These are phyloP conservation scores for Biston stratarius DNA, from an alignment of 2,888 invertebrate species.

Conservation along the genomic window DNA sequence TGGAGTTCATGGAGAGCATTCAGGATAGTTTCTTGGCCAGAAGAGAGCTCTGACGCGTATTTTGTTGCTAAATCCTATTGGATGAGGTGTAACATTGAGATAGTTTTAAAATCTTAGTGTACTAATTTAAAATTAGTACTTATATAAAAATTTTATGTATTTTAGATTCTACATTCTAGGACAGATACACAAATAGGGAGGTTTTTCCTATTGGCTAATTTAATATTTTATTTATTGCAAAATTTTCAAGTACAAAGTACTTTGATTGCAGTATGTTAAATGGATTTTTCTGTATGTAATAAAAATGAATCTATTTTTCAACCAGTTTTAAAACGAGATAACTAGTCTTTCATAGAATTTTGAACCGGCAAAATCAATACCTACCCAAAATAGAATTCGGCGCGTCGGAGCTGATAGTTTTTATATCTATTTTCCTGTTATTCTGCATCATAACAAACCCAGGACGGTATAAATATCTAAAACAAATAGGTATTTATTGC, in stretches of 20 bases:
- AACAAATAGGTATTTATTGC: background rate
- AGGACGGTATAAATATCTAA: conserved; percentile 8
- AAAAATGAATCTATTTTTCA: too few relatives aligned
- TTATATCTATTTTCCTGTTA: conserved; percentile 11
- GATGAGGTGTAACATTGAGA: background rate
- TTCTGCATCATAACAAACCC: background rate
- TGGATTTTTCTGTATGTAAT: too few relatives aligned
- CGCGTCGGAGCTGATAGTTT: background rate
- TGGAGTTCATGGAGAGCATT: conserved; percentile 88
- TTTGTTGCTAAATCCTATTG: conserved; percentile 87
- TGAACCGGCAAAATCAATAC: background rate
- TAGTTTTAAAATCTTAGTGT: background rate
- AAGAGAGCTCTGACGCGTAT: conserved; percentile 84
- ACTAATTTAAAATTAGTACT: too few relatives aligned
- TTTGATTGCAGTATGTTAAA: too few relatives aligned
- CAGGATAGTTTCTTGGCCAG: conserved; percentile 81
- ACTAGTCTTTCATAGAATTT: too few relatives aligned
- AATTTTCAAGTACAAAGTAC: too few relatives aligned
- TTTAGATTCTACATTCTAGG: too few relatives aligned
- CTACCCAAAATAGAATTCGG: background rate
- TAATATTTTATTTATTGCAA: too few relatives aligned
- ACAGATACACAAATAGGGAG: too few relatives aligned
- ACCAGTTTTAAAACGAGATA: too few relatives aligned
- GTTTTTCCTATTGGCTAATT: too few relatives aligned
- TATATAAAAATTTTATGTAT: too few relatives aligned